Base-by-base conservation (phyloP, 2,113 vertebrate genomes). In the Dromaius novaehollandiae region DNA sequence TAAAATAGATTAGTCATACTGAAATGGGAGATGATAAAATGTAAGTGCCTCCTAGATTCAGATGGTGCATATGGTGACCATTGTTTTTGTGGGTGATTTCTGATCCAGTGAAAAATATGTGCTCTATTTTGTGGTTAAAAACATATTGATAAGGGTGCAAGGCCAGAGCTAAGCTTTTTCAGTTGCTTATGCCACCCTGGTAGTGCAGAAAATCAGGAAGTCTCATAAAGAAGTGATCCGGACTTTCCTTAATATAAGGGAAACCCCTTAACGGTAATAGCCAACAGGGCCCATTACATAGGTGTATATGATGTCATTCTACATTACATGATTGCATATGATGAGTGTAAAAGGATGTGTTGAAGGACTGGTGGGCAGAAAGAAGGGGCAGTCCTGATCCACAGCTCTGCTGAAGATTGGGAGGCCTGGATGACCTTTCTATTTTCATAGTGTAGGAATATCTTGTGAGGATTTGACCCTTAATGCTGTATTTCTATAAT, bases 281-380 rank as follows among this genome's bases (percentile, higher is more conserved):
- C 18, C 64, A 58, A 0, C 16, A 69, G 15, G 11, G 22, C 28
- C 44, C 13, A 1, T 61, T 55, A 9, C 3, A 1, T 14, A 42
- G 6, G 19, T 68, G 14, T 53, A 7, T 12, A 4, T 9, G 25
- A 55, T 61, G 25, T 40, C 65, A 38, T 7, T 28, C 44, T 77
- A 32, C 44, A 69, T 50, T 20, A 46, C 12, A 12, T 34, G 22
- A 32, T 36, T 66, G 7, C 7, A 6, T 21, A 10, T 10, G 34
- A 34, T 66, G n/a, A 81, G 40, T 9, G 36, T 58, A 71, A 85
- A 71, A 81, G 7, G 7, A 0, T 7, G 4, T 36, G 5, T 34
- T 61, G 22, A 58, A 78, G 18, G 16, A 36, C 22, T 24, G 2
- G 7, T 26, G 42, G 42, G 44, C n/a, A 65, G 60, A 26, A 65